These are phyloP conservation scores for Ciconia boyciana DNA, from an alignment of 2,113 vertebrate genomes.

Conservation along the genomic window DNA sequence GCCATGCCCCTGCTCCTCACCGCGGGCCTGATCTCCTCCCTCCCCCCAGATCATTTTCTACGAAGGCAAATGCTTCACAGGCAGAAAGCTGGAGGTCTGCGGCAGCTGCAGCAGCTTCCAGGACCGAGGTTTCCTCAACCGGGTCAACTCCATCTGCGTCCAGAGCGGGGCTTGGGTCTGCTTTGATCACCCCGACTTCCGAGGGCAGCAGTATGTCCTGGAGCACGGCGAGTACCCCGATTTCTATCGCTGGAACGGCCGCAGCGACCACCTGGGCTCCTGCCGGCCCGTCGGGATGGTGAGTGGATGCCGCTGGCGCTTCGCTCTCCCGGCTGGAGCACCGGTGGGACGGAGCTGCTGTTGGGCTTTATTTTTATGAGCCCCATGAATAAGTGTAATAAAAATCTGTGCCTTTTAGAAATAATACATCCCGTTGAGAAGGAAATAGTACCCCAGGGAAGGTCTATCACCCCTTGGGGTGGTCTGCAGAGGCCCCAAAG, in stretches of 20 bases:
- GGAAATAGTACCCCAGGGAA: neutral
- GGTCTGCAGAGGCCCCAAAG: neutral
- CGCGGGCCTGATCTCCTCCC: rapidly evolving
- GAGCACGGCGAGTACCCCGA: constrained; percentile 87
- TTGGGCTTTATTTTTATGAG: neutral
- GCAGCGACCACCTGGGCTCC: constrained; percentile 91
- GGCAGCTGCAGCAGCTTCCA: constrained; percentile 91
- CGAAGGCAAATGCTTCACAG: constrained; percentile 89
- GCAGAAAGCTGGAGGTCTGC: constrained; percentile 84
- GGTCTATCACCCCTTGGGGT: neutral
- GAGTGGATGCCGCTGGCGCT: neutral
- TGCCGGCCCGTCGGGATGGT: constrained; percentile 90
- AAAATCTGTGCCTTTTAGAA: neutral
- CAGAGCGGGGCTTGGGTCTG: constrained; percentile 90
- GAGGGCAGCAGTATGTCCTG: constrained; percentile 89
- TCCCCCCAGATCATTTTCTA: constrained; percentile 84
- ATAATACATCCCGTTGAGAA: rapidly evolving
- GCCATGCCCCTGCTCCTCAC: neutral
- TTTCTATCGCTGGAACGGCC: constrained; percentile 88
- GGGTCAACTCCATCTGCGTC: constrained; percentile 88
- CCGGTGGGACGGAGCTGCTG: rapidly evolving
- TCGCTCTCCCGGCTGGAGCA: rapidly evolving
- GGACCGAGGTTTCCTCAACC: constrained; percentile 88
- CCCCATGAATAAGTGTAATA: rapidly evolving
- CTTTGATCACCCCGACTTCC: constrained; percentile 86